Base-by-base conservation (phyloP, 1,140 invertebrate genomes). In the Brachionus angularis region DNA sequence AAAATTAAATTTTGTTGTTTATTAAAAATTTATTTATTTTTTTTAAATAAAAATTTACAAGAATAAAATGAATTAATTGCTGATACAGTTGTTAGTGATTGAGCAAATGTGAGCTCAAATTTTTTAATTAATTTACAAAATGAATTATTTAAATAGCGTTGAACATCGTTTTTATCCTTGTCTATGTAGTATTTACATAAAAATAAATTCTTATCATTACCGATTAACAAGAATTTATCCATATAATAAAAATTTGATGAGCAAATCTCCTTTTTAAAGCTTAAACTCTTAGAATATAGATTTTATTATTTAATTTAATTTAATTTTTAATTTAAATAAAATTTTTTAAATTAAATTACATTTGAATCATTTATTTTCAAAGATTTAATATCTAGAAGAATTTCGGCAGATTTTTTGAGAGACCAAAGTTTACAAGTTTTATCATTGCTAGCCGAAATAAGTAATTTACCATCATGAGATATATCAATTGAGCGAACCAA, bases 201-300 rank as follows among this genome's bases (percentile, higher is more conserved):
- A 64, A 74, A 76, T 27, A 82, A 52, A 23, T 53, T 70, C 67
- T 77, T 78, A 31, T 78, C 79, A 49, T 74, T 75, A 27, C 78
- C 74, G 29, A 80, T 12, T 5, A 83, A 49, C 10, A 83, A 75
- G 73, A 83, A 83, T 53, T 79, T 79, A 72, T 83, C 82, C 75
- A 82, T 76, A 71, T 81, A 83, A 72, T 78, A 83, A 74, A 83
- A 83, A 73, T 79, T 78, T 14, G 75, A 78, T 74, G 74, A 73
- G 10, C 74, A 76, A 7, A 82, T 74, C 70, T 77, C 77, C 55
- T 79, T 79, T 16, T 58, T 61, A 49, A 78, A 80, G 1, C 52
- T 39, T 10, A 67, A 52, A 72, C 76, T 77, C n/a, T 73, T 75
- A 74, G 77, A 70, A 16, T 72, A 73, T 2, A 42, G 27, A 69